These are phyloP conservation scores for Festucalex cinctus DNA, from an alignment of 2,113 vertebrate genomes.

Conservation along the genomic window DNA sequence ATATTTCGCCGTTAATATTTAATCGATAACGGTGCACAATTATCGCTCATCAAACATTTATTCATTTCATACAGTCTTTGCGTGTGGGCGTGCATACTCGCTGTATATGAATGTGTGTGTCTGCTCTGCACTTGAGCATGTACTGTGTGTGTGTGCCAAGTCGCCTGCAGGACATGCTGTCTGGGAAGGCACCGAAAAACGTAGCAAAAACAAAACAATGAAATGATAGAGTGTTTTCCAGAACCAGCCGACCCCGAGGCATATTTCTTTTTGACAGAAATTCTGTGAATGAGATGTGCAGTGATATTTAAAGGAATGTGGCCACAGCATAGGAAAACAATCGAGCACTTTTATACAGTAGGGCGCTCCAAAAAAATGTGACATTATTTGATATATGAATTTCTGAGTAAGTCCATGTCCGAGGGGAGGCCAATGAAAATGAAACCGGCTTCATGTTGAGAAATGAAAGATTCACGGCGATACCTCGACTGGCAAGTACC, in stretches of 20 bases:
- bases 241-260: neutral
- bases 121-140: neutral
- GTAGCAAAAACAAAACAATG: slow-evolving; percentile 6
- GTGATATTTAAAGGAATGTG: slow-evolving; percentile 14
- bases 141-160: slow-evolving; percentile 3
- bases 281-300: slow-evolving; percentile 25
- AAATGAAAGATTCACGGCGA: neutral
- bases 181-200: neutral
- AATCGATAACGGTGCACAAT: slow-evolving; percentile 45
- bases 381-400: neutral
- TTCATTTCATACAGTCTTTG: slow-evolving; percentile 24
- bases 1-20: slow-evolving; percentile 56
- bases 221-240: neutral
- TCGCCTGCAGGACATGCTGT: neutral
- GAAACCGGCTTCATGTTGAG: neutral
- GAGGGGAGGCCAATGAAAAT: neutral
- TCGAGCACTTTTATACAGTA: neutral
- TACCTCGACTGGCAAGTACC: neutral
- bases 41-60: slow-evolving; percentile 34
- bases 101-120: neutral
- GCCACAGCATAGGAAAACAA: neutral
- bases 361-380: neutral
- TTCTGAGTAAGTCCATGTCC: neutral
- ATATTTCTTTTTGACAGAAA: neutral
- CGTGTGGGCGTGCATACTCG: slow-evolving; percentile 1